Evolutionary conservation across 2,888 invertebrate species (phyloP).

Genomic region (Cataglyphis albicans): DNA sequence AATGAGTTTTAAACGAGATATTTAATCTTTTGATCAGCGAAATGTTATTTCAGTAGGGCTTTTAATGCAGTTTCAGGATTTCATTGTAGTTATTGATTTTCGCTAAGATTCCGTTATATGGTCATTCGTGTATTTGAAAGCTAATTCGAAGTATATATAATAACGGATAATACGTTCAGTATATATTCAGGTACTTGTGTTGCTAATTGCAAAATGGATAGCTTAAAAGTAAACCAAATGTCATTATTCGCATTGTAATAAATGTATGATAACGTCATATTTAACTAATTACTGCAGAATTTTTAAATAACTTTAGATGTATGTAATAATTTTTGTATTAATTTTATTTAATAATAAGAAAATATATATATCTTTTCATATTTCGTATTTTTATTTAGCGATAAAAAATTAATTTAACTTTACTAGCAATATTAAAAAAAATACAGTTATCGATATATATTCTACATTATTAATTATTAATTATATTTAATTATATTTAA

Average conservation of each 20-base stretch:
- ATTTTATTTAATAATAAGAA: background rate
- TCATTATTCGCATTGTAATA: background rate
- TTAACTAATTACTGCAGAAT: background rate
- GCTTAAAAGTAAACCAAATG: background rate
- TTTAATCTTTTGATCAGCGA: conserved; percentile 1
- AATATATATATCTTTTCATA: background rate
- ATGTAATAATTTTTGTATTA: background rate
- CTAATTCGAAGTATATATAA: background rate
- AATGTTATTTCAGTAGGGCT: conserved; percentile 9
- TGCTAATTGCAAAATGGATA: conserved; percentile 18
- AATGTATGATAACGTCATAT: background rate
- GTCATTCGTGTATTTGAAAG: conserved; percentile 1
- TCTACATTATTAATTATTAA: too few species aligned
- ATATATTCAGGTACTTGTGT: background rate
- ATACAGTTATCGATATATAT: too few species aligned
- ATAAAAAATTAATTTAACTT: background rate
- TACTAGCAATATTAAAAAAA: background rate
- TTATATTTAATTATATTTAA: background rate
- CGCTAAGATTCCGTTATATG: background rate
- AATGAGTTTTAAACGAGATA: conserved; percentile 20
- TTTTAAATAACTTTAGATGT: background rate
- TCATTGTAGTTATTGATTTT: conserved; percentile 44
- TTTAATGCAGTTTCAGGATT: conserved; percentile 18
- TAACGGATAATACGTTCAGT: background rate
- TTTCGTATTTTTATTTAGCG: background rate